Conservation (phyloP, 2,113 vertebrate genomes). For the Monarcha castaneiventris region DNA sequence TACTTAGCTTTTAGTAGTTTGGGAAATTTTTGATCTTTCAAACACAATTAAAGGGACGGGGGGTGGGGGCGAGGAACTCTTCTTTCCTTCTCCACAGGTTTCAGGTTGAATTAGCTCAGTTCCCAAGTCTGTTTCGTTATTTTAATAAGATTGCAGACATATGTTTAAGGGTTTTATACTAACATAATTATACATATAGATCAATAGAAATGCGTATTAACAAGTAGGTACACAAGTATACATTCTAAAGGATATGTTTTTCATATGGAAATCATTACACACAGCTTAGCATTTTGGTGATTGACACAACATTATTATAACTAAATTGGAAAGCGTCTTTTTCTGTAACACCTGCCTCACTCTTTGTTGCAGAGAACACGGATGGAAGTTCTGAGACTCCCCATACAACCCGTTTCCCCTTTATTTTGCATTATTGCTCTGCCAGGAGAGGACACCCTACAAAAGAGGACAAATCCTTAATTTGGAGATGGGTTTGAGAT, state of each 20-base stretch:
- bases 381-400: background rate
- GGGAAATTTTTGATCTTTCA: background rate
- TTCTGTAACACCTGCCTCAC: slow-evolving; percentile 6
- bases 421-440: background rate
- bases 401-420: background rate
- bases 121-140: slow-evolving; percentile 6
- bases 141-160: slow-evolving; percentile 38
- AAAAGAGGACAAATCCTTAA: background rate
- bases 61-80: background rate
- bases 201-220: slow-evolving; percentile 39
- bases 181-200: slow-evolving; percentile 24
- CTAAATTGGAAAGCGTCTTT: slow-evolving; percentile 17
- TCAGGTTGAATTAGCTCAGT: slow-evolving; percentile 2
- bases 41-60: background rate
- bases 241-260: slow-evolving; percentile 26
- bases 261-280: slow-evolving; percentile 9
- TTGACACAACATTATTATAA: slow-evolving; percentile 41
- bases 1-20: background rate
- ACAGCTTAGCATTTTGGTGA: slow-evolving; percentile 19
- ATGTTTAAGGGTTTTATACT: slow-evolving; percentile 16
- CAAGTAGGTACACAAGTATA: slow-evolving; percentile 20
- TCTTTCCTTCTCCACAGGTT: background rate
- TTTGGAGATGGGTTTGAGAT: background rate
- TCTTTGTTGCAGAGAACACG: background rate
- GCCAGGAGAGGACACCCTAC: background rate